Conservation (phyloP, 2,113 vertebrate species). For the Callipepla californica region DNA sequence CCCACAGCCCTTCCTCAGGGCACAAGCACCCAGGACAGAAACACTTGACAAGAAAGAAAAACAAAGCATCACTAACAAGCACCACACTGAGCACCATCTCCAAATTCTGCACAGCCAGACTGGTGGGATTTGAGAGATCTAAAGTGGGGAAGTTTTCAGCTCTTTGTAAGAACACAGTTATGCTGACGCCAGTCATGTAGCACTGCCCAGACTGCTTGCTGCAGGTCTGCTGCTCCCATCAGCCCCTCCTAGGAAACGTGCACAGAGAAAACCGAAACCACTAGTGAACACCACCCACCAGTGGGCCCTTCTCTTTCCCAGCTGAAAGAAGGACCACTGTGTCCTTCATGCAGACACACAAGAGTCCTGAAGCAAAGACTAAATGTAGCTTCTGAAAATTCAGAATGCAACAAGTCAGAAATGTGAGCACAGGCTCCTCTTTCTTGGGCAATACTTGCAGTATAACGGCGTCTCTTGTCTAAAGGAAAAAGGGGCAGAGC, state of each 20-base stretch:
- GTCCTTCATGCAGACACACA: not conserved
- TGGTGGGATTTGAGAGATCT: not conserved
- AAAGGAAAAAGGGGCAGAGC: not conserved
- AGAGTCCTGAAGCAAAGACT: not conserved
- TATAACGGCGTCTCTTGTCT: not conserved
- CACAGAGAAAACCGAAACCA: not conserved
- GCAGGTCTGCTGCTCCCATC: not conserved
- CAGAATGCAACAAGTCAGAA: not conserved
- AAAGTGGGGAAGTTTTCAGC: not conserved
- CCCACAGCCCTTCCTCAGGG: not conserved
- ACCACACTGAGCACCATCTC: rapidly evolving
- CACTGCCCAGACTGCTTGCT: not conserved
- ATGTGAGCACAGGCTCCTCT: not conserved
- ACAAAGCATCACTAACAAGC: not conserved
- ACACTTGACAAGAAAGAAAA: rapidly evolving
- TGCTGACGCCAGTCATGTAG: not conserved
- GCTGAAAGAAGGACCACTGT: not conserved
- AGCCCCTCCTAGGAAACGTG: rapidly evolving
- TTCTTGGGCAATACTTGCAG: not conserved
- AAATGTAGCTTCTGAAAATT: not conserved
- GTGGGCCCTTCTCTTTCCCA: rapidly evolving
- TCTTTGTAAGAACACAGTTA: not conserved
- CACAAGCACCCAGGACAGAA: rapidly evolving
- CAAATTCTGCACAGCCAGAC: not conserved
- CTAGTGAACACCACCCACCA: not conserved